Percentiles rank a stretch among this genome's conserved stretches.
Conservation (phyloP, 2,797 vertebrate species). For the Anabas testudineus region DNA sequence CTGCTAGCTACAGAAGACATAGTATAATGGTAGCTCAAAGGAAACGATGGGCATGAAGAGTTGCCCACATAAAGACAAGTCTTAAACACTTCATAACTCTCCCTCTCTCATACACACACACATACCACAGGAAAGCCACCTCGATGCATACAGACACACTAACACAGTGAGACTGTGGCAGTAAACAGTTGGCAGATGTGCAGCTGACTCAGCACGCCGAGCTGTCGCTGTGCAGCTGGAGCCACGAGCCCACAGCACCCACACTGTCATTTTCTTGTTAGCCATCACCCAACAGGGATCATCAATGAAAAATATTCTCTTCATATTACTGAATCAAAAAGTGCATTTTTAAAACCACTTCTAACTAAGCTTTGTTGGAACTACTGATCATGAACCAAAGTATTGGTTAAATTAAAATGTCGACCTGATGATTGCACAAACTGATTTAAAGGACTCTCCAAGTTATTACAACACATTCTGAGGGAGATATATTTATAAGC, state of each 20-base stretch:
- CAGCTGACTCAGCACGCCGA: conserved; percentile 49
- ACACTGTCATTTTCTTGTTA: conserved; percentile 17
- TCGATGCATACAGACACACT: conserved; percentile 54
- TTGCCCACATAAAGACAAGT: conserved; percentile 31
- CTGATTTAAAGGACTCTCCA: too few relatives aligned
- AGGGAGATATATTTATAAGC: too few relatives aligned
- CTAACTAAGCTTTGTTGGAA: too few relatives aligned
- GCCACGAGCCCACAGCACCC: conserved; percentile 16
- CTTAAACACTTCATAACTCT: conserved; percentile 28
- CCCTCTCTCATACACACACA: conserved; percentile 10
- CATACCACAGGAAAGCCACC: conserved; percentile 37
- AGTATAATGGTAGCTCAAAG: background rate
- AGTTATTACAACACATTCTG: too few relatives aligned
- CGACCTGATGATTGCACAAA: too few relatives aligned
- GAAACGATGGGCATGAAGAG: background rate
- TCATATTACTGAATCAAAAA: background rate
- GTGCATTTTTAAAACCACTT: too few relatives aligned
- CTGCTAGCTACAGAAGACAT: background rate
- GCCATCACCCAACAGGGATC: background rate
- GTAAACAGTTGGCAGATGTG: conserved; percentile 57
- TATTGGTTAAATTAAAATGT: too few relatives aligned
- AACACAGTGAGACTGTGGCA: conserved; percentile 53
- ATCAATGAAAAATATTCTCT: background rate
- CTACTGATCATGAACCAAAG: too few relatives aligned
- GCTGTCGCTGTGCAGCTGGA: background rate